phyloP scores from a whole-genome alignment of 2,888 invertebrate species.

The Drosophila ezoana region DNA sequence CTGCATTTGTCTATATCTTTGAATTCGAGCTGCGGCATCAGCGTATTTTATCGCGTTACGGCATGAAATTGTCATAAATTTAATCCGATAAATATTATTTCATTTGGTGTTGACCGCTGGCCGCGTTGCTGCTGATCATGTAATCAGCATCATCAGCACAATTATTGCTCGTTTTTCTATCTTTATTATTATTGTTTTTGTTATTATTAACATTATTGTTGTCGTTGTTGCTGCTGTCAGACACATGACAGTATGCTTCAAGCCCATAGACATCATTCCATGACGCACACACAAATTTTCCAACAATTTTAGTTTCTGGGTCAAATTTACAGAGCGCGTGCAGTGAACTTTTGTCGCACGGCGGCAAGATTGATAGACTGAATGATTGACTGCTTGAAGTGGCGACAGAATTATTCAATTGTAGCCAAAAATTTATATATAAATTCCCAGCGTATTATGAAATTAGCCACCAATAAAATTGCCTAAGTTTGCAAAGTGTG shows the following conservation, averaged over 20 bases:
- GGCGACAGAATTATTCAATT: slow-evolving; percentile 34
- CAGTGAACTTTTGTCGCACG: slow-evolving; percentile 53
- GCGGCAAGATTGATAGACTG: slow-evolving; percentile 17
- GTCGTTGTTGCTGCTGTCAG: slow-evolving; percentile 33
- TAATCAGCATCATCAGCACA: slow-evolving; percentile 47
- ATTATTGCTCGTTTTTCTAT: slow-evolving; percentile 35
- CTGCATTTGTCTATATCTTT: slow-evolving; percentile 6
- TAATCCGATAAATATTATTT: slow-evolving; percentile 72
- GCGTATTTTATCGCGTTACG: slow-evolving; percentile 34
- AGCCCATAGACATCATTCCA: slow-evolving; percentile 34
- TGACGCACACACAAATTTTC: slow-evolving; percentile 47
- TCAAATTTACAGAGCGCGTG: slow-evolving; percentile 44
- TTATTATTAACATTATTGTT: slow-evolving; percentile 3
- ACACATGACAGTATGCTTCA: slow-evolving; percentile 59
- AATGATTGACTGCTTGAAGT: slow-evolving; percentile 42
- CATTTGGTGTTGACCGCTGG: slow-evolving; percentile 45
- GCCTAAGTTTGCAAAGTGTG: slow-evolving; percentile 43
- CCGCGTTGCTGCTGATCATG: slow-evolving; percentile 17
- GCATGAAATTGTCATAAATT: slow-evolving; percentile 73
- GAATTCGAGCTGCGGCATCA: slow-evolving; percentile 12
- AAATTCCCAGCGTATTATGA: slow-evolving; percentile 16
- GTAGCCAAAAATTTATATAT: slow-evolving; percentile 13
- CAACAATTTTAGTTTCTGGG: slow-evolving; percentile 38
- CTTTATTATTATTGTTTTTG: slow-evolving; percentile 31
- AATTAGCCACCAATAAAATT: slow-evolving; percentile 53